Base-by-base conservation (phyloP, 2,797 vertebrate species). In the Harpagifer antarcticus region DNA sequence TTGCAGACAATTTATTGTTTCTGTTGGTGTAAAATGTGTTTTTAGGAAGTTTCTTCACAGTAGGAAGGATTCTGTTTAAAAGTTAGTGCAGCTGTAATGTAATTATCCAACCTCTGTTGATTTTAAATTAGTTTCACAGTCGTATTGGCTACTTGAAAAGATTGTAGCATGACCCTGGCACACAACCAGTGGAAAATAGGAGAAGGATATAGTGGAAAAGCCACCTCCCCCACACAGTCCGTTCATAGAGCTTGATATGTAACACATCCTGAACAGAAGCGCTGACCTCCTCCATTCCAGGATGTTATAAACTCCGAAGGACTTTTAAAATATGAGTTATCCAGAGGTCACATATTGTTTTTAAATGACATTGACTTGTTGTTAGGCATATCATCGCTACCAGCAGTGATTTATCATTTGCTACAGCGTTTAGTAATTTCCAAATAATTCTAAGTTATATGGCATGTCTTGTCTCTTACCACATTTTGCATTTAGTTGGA, bases 111-210 rank as follows among this genome's bases (percentile, higher is more conserved):
- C 3, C 11, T 49, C 14, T 52, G 40, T 40, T 2, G 44, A 7
- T 53, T 72, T 72, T 37, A 20, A 5, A 61, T 59, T 14, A 23
- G 44, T 65, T 61, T 52, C 20, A 4, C 27, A 66, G 37, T 27
- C 56, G 9, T 33, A n/a, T 15, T 73, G 64, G 54, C 53, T 53
- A 23, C 57, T 43, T 70, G 37, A 45, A 68, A 66, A 47, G 4
- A 15, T n/a, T 62, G 65, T 19, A 62, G 59, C 60, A 42, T 70
- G 76, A 66, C 58, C 20, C 17, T 60, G 57, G 23, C 33, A 70
- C 55, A 68, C n/a, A 62, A 45, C 53, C 20, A 59, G 50, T 72
- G 79, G 76, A 84, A 88, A 82, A 74, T 56, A 37, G 55, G 56
- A 65, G 15, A 45, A 43, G 42, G 33, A 40, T 31, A 16, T 27